Conservation (phyloP, 2,888 invertebrate genomes). For the Frankliniella intonsa region DNA sequence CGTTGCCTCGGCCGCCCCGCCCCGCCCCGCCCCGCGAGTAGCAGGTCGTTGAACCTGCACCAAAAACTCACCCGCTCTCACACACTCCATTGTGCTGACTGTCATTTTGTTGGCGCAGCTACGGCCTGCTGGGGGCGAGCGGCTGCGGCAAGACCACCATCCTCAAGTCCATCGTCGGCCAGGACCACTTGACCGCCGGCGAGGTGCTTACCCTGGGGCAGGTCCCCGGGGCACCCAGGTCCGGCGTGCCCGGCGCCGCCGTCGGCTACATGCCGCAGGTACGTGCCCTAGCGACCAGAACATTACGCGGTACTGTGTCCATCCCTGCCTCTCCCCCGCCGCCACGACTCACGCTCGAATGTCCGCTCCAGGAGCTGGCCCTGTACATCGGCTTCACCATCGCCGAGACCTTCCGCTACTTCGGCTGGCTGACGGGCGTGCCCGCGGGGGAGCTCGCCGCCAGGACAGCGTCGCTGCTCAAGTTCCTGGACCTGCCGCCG, state of each 20-base stretch:
- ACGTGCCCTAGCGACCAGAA: no score
- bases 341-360: background rate
- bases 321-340: background rate
- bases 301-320: no score
- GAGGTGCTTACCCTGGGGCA: conserved; percentile 70
- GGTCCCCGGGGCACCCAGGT: conserved; percentile 57
- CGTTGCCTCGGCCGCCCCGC: background rate
- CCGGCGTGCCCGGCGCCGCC: conserved; percentile 63
- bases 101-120: conserved; percentile 51
- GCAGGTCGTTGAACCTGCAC: no score
- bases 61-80: background rate
- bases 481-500: conserved; percentile 39
- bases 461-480: conserved; percentile 38
- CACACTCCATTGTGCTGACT: no score
- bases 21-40: no score
- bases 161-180: conserved; percentile 77
- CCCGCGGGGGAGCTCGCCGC: conserved; percentile 39
- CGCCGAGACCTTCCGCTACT: conserved; percentile 50
- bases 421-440: conserved; percentile 50
- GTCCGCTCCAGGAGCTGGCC: conserved; percentile 43
- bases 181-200: conserved; percentile 66
- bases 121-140: conserved; percentile 82
- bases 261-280: conserved; percentile 66
- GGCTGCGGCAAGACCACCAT: conserved; percentile 90
- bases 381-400: conserved; percentile 48